A percentile compares a stretch with the other conserved stretches of the same genome.
phyloP scores from a whole-genome alignment of 2,113 vertebrate genomes.

The Syngnathus floridae region DNA sequence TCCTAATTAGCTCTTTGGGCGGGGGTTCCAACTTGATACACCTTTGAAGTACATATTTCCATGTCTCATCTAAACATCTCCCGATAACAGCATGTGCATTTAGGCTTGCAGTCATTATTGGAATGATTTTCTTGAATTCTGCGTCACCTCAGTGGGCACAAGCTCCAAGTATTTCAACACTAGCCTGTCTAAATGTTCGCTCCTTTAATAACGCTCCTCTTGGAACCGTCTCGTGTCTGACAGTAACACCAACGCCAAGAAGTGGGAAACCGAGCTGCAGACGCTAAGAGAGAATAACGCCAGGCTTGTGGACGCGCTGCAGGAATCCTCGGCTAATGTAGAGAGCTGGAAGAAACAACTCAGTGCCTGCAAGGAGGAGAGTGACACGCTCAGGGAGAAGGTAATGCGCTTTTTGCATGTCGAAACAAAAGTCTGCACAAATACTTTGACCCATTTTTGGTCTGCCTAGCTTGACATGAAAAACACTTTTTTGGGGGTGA shows the following conservation, averaged over 20 bases:
- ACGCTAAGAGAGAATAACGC: slow-evolving; percentile 87
- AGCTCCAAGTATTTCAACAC: slow-evolving; percentile 18
- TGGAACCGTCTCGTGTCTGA: slow-evolving; percentile 17
- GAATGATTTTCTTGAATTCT: slow-evolving; percentile 20
- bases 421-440: slow-evolving; percentile 10
- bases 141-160: slow-evolving; percentile 16
- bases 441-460: not conserved
- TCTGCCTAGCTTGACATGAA: not conserved
- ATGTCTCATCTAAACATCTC: slow-evolving; percentile 4
- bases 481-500: not conserved
- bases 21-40: no score
- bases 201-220: slow-evolving; percentile 26
- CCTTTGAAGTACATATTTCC: no score
- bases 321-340: slow-evolving; percentile 84
- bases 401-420: slow-evolving; percentile 53
- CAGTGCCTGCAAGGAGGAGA: slow-evolving; percentile 83
- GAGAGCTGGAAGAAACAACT: slow-evolving; percentile 94
- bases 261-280: slow-evolving; percentile 92
- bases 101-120: slow-evolving; percentile 28
- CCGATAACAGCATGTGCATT: slow-evolving; percentile 7
- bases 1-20: no score
- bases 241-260: slow-evolving; percentile 86
- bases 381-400: slow-evolving; percentile 82
- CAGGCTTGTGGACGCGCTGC: slow-evolving; percentile 78
- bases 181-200: slow-evolving; percentile 15